Evolutionary conservation across 2,797 vertebrate species (phyloP), one percentile per base, ranked within the genome.

Genomic region (Hydrocynus forskahlii): DNA sequence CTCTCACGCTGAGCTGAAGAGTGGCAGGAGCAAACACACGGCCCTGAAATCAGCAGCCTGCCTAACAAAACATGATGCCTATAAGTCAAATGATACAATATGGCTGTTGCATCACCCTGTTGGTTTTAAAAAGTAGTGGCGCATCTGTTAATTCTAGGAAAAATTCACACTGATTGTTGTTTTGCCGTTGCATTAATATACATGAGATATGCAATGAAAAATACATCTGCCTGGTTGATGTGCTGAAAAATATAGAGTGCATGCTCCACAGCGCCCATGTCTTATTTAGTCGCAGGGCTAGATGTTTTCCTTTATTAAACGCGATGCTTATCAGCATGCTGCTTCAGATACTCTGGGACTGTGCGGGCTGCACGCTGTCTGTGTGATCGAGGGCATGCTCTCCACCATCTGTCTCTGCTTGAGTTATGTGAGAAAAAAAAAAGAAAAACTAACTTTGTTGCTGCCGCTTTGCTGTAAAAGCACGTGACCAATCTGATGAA

Each of bases 401-500:
- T 72, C 80, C 87, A 79, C 79, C 83, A 70, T 84, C 77, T 87
- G 87, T 86, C 88, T 86, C 60, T 81, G 74, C 84, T 78, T 83
- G 81, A 87, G 85, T 86, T 72, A 67, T 17, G 35, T 60, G 38
- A 79, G 59, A 69, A 72, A 83, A 84, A 70, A 83, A 81, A 87
- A 85, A 84, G 86, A 87, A 85, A 85, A 86, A 81, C 78, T 86
- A 93, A 92, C 91, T 93, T 90, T 91, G 89, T 86, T 89, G 80
- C 88, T 80, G 85, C 83, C 79, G 83, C 90, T 88, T 89, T 89
- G 83, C 89, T 60, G 87, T 17, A 78, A 35, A 87, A 89, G 91
- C 91, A 94, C 88, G 91, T 93, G 93, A 93, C 92, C 92, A 90
- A 87, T 89, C 87, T 91, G 89, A 94, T 92, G 87, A 94, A 93